These are phyloP conservation scores for Sepioteuthis lessoniana DNA, from an alignment of 2,888 invertebrate genomes.

Conservation along the genomic window DNA sequence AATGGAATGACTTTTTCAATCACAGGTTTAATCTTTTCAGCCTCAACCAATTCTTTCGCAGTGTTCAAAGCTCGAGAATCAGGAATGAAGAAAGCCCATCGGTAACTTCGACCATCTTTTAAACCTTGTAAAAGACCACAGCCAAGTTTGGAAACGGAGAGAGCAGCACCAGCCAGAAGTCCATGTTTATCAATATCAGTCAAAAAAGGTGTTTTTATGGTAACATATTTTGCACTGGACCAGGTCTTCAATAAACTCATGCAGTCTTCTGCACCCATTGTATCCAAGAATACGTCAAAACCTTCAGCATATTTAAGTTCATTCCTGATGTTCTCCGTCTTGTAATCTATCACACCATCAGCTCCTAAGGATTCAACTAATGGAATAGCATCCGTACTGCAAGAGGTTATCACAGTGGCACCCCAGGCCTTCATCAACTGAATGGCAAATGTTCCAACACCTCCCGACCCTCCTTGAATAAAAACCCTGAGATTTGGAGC, in stretches of 20 bases:
- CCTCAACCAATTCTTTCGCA: conserved; percentile 82
- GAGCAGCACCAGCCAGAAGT: conserved; percentile 80
- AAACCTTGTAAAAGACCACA: conserved; percentile 62
- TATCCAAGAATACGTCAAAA: conserved; percentile 90
- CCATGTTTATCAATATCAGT: conserved; percentile 86
- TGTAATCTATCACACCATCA: conserved; percentile 85
- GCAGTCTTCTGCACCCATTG: conserved; percentile 80
- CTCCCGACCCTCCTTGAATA: too few relatives aligned
- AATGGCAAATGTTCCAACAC: too few relatives aligned
- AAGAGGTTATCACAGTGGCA: conserved; percentile 83
- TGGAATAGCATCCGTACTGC: conserved; percentile 82
- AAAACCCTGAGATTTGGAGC: conserved; percentile 75
- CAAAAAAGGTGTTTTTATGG: conserved; percentile 87
- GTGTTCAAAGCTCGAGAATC: conserved; percentile 81
- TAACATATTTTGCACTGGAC: conserved; percentile 80
- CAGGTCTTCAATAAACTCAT: conserved; percentile 67
- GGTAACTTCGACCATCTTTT: conserved; percentile 75
- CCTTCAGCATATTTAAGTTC: conserved; percentile 81
- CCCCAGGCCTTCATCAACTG: conserved; percentile 83
- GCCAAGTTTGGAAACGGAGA: conserved; percentile 78
- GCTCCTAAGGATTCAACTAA: conserved; percentile 82
- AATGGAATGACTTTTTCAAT: conserved; percentile 85
- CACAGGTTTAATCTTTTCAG: conserved; percentile 82
- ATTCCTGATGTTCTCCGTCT: conserved; percentile 79
- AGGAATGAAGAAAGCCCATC: conserved; percentile 90